phyloP scores from a whole-genome alignment of 2,888 invertebrate genomes.

The Cactoblastis cactorum region DNA sequence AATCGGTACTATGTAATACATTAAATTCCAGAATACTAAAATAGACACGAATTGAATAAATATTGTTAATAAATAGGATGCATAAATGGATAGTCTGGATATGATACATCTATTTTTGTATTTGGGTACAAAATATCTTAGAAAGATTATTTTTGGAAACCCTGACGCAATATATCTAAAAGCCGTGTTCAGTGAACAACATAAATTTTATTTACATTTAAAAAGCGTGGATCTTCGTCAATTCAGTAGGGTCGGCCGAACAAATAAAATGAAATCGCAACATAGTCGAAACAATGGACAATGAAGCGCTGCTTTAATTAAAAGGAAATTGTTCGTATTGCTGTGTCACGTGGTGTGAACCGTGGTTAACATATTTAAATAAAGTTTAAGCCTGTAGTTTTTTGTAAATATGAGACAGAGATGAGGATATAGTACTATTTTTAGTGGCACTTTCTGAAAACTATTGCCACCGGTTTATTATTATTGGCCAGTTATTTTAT shows the following conservation, averaged over 20 bases:
- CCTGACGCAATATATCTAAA: constrained; percentile 11
- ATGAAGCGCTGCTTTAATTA: constrained; percentile 53
- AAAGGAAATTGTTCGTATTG: constrained; percentile 52
- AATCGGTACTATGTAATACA: no score
- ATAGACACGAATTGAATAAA: no score
- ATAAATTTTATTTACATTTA: constrained; percentile 44
- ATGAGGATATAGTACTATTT: no score
- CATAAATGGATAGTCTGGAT: no score
- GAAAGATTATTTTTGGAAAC: neutral
- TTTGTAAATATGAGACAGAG: neutral
- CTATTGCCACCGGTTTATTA: no score
- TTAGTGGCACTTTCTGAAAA: no score
- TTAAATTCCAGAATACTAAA: no score
- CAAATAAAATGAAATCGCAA: constrained; percentile 50
- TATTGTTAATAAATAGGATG: no score
- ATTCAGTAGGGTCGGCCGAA: constrained; percentile 37
- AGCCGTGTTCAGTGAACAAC: constrained; percentile 32
- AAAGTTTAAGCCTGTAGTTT: neutral
- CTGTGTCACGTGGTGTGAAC: constrained; percentile 16
- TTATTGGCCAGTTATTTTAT: no score
- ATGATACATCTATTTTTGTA: no score
- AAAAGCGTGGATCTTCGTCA: constrained; percentile 44
- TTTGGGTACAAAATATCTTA: neutral
- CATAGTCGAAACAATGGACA: constrained; percentile 43
- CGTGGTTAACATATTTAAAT: constrained; percentile 1